A percentile compares a stretch with the other conserved stretches of the same genome.
Conservation (phyloP, 2,113 vertebrate species). For the Ptychochromis oligacanthus region DNA sequence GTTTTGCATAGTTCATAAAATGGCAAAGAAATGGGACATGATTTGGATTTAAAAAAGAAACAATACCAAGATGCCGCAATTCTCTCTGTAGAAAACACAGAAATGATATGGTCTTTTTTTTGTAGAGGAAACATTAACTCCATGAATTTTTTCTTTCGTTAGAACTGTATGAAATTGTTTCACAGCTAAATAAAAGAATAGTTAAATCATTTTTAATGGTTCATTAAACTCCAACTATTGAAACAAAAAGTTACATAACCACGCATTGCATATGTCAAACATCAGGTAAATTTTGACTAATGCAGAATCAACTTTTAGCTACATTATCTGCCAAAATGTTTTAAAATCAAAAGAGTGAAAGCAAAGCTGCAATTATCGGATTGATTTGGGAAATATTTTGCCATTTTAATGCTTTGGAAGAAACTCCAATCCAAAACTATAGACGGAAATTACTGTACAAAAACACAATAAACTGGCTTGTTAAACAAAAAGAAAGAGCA, state of each 20-base stretch:
- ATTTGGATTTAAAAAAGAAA: neutral
- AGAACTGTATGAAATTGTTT: neutral
- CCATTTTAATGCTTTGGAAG: neutral
- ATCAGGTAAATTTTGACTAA: too few relatives aligned
- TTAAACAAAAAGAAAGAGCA: neutral
- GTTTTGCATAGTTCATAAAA: neutral
- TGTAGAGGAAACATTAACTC: neutral
- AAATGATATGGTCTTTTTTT: neutral
- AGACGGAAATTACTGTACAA: neutral
- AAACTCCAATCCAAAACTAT: neutral
- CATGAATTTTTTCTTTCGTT: neutral
- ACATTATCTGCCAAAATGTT: too few relatives aligned
- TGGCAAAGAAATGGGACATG: fast-evolving
- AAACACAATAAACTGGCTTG: neutral
- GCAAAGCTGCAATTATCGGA: too few relatives aligned
- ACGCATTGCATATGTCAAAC: neutral
- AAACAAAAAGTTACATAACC: neutral
- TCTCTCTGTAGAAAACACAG: too few relatives aligned
- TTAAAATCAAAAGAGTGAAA: too few relatives aligned
- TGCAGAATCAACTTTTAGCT: too few relatives aligned
- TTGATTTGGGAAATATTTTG: neutral
- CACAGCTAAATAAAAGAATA: neutral
- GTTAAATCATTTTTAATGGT: neutral
- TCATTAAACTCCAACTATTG: neutral
- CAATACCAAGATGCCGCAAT: neutral